Percentiles rank a stretch among this genome's conserved stretches.
phyloP scores from a whole-genome alignment of 2,797 vertebrate genomes.

The Spea hammondii region DNA sequence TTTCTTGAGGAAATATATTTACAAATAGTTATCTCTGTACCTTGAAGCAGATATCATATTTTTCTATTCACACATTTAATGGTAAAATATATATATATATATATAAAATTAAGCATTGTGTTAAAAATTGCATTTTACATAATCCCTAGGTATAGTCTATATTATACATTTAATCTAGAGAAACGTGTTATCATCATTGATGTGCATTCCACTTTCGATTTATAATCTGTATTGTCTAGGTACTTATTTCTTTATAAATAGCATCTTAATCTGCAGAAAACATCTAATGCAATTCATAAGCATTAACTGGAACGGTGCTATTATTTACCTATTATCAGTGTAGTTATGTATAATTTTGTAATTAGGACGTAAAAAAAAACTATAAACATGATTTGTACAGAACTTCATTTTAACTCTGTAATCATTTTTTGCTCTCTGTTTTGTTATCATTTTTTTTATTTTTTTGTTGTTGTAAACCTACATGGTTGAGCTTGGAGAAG shows the following conservation, averaged over 20 bases:
- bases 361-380: constrained; percentile 71
- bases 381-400: constrained; percentile 72
- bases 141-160: not conserved
- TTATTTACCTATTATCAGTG: constrained; percentile 80
- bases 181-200: constrained; percentile 79
- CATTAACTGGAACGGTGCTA: constrained; percentile 83
- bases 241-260: constrained; percentile 60
- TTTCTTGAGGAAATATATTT: constrained; percentile 56
- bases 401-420: constrained; percentile 75
- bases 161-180: constrained; percentile 30
- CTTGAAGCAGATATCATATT: constrained; percentile 44
- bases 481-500: constrained; percentile 79
- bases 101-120: not conserved
- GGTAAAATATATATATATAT: constrained; percentile 40
- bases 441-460: constrained; percentile 62
- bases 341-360: constrained; percentile 79
- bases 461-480: constrained; percentile 70
- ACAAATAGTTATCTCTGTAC: constrained; percentile 52
- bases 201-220: constrained; percentile 98
- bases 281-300: constrained; percentile 68
- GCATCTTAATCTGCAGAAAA: constrained; percentile 62
- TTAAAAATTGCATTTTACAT: constrained; percentile 53
- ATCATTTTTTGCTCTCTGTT: constrained; percentile 60
- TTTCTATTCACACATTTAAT: constrained; percentile 46
- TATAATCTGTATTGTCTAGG: constrained; percentile 69